Percentiles rank a stretch among this genome's conserved stretches.
These are phyloP conservation scores for Euborellia annulipes DNA, from an alignment of 1,140 invertebrate genomes.

Conservation along the genomic window DNA sequence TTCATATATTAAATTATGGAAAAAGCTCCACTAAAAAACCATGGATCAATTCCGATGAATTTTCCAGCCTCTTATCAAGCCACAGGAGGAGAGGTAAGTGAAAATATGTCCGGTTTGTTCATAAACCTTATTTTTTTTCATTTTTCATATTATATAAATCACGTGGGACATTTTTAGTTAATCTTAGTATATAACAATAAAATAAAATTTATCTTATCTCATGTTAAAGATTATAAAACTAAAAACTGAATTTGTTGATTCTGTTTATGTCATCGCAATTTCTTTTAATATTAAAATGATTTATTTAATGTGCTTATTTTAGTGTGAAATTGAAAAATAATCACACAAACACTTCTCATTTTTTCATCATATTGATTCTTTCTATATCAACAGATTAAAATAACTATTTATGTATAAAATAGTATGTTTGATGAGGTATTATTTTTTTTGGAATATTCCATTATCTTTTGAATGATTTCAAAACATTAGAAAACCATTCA, in stretches of 20 bases:
- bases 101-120: slow-evolving; percentile 6
- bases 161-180: too few species aligned
- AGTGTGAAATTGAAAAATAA: too few species aligned
- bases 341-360: too few species aligned
- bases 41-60: slow-evolving; percentile 24
- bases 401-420: too few species aligned
- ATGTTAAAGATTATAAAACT: background rate
- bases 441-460: too few species aligned
- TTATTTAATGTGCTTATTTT: too few species aligned
- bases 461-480: too few species aligned
- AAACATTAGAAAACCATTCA: too few species aligned
- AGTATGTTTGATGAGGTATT: too few species aligned
- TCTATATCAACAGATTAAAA: too few species aligned
- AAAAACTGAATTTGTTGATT: background rate
- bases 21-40: slow-evolving; percentile 32
- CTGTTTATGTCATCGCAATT: slow-evolving; percentile 9
- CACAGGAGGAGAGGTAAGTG: slow-evolving; percentile 33
- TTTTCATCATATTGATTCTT: too few species aligned
- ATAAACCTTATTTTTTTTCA: background rate
- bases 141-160: background rate
- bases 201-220: background rate
- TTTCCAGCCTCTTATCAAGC: slow-evolving; percentile 31
- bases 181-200: background rate
- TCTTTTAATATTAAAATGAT: slow-evolving; percentile 21
- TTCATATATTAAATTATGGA: slow-evolving; percentile 25